Evolutionary conservation across 1,140 invertebrate species (phyloP).

Genomic region (Danaus plexippus): DNA sequence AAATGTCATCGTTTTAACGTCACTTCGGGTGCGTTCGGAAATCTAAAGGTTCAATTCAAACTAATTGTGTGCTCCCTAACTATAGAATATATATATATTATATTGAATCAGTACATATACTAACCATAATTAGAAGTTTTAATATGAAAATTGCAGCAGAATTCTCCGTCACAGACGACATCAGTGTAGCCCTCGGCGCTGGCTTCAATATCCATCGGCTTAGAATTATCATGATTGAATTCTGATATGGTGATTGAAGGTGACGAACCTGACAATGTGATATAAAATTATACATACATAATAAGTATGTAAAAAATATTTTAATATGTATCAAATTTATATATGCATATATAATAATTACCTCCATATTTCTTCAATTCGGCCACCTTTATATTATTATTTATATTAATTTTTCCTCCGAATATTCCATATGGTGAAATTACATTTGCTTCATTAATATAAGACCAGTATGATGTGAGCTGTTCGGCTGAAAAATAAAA

Average conservation of each 20-base stretch:
- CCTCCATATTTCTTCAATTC: conserved; percentile 26
- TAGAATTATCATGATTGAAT: too few relatives aligned
- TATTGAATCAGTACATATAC: not conserved
- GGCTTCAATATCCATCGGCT: conserved; percentile 14
- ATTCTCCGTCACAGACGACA: conserved; percentile 36
- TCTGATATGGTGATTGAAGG: too few relatives aligned
- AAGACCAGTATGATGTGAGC: conserved; percentile 70
- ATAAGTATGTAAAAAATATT: too few relatives aligned
- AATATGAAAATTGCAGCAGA: conserved; percentile 53
- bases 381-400: conserved; percentile 39
- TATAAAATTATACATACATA: too few relatives aligned
- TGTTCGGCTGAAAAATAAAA: conserved; percentile 50
- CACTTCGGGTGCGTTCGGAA: too few relatives aligned
- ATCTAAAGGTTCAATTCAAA: too few relatives aligned
- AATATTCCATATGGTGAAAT: conserved; percentile 38
- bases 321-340: too few relatives aligned
- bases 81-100: not conserved
- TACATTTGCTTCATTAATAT: conserved; percentile 67
- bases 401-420: conserved; percentile 56
- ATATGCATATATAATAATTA: conserved; percentile 3
- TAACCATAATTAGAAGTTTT: conserved; percentile 35
- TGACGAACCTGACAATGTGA: too few relatives aligned
- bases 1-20: too few relatives aligned
- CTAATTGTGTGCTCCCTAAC: too few relatives aligned
- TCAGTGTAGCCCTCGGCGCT: conserved; percentile 27